Base-by-base conservation (phyloP, 2,797 vertebrate genomes). In the Chelidonichthys spinosus region DNA sequence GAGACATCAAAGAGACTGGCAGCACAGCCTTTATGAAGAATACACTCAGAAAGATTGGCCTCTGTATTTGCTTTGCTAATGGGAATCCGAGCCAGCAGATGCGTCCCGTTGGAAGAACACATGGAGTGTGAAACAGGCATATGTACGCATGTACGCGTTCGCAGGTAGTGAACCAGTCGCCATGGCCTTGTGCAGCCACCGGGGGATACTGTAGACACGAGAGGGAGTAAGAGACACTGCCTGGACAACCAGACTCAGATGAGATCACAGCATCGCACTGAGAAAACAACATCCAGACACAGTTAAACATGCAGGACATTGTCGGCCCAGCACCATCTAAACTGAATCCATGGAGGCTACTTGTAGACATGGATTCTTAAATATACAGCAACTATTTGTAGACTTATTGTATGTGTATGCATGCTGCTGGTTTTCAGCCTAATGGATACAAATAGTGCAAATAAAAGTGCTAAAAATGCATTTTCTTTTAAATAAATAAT, bases 81-180 rank as follows among this genome's bases (percentile, higher is more conserved):
- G 81, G 81, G 64, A 91, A 84, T 88, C 63, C 53, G 70, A 36
- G 33, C 84, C 61, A 72, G 69, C 91, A 92, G 90, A 92, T 91
- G 92, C 84, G 89, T n/a, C 87, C 85, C 78, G 66, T 60, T 83
- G 80, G 68, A 89, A 36, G 74, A 87, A 77, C 85, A 82, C 78
- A 76, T 80, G 80, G 74, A 74, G 84, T 83, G 83, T 79, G 68
- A 91, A 89, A 89, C 86, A 79, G 71, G 79, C 81, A 83, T 78
- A 85, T 70, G 75, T 71, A 69, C 49, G 68, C 71, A 65, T 25
- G 25, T 25, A 25, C 25, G 25, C 25, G 25, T 25, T 25, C 44
- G 73, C 78, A 81, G 85, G 84, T 82, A 84, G 60, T 39, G 64
- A 74, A 73, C 78, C 42, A 64, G 76, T 53, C 60, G 65, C 44